phyloP scores from a whole-genome alignment of 1,140 invertebrate genomes.

The Matsumurasca onukii region DNA sequence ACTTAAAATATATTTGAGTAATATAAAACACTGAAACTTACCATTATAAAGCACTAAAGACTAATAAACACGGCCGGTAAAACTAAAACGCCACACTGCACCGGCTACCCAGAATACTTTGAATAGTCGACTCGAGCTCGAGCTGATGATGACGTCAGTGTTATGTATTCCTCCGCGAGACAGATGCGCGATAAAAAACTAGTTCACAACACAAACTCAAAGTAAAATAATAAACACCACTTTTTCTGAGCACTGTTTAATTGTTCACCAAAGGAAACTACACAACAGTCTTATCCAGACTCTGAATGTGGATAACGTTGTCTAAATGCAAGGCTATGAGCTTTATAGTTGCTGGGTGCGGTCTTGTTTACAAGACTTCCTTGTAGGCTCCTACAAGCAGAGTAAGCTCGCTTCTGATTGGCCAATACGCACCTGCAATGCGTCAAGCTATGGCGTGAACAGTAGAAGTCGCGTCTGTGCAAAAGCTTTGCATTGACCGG shows the following conservation, averaged over 20 bases:
- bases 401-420: conserved; percentile 56
- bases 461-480: conserved; percentile 28
- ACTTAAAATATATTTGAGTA: not conserved
- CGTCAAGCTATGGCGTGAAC: conserved; percentile 56
- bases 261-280: conserved; percentile 14
- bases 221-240: conserved; percentile 23
- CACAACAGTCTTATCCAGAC: conserved; percentile 31
- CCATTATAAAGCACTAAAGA: conserved; percentile 43
- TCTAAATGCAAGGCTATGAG: conserved; percentile 42
- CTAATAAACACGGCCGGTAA: conserved; percentile 42
- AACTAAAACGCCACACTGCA: conserved; percentile 44
- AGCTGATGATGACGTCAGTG: conserved; percentile 40
- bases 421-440: conserved; percentile 78
- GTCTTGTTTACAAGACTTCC: conserved; percentile 61
- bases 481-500: conserved; percentile 26
- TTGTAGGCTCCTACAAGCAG: conserved; percentile 43
- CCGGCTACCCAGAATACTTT: conserved; percentile 42
- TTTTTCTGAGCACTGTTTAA: conserved; percentile 15
- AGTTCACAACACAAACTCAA: conserved; percentile 30
- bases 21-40: conserved; percentile 35
- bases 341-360: conserved; percentile 62
- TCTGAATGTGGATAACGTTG: conserved; percentile 43
- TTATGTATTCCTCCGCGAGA: conserved; percentile 43
- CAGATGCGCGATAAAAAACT: conserved; percentile 6
- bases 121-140: conserved; percentile 44